Percentiles rank a stretch among this genome's conserved stretches.
These are phyloP conservation scores for Drosophila ohnishii DNA, from an alignment of 1,140 invertebrate genomes.

Conservation along the genomic window DNA sequence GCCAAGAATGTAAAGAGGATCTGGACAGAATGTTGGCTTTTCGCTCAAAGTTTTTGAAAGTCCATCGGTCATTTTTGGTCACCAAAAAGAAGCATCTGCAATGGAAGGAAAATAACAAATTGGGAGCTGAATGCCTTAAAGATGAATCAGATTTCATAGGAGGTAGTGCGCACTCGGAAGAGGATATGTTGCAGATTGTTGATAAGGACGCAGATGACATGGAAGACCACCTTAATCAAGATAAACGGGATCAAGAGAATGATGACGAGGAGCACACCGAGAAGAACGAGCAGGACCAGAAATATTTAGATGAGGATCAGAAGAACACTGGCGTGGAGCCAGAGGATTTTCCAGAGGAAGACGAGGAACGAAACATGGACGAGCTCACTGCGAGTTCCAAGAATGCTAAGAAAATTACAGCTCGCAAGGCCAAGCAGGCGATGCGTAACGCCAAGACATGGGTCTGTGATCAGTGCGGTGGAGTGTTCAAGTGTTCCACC, in stretches of 20 bases:
- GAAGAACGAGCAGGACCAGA: neutral
- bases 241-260: neutral
- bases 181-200: too few relatives aligned
- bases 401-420: neutral
- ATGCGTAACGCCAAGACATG: constrained; percentile 31
- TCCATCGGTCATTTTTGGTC: constrained; percentile 8
- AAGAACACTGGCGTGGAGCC: neutral
- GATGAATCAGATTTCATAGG: neutral
- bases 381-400: neutral
- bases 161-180: too few relatives aligned
- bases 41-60: constrained; percentile 41
- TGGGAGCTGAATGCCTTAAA: neutral
- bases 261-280: neutral
- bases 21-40: constrained; percentile 39
- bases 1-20: constrained; percentile 37
- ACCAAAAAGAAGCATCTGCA: constrained; percentile 36
- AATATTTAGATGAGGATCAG: neutral
- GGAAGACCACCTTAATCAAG: neutral
- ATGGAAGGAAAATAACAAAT: neutral
- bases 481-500: constrained; percentile 60
- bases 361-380: neutral
- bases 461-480: constrained; percentile 64
- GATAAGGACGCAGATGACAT: too few relatives aligned
- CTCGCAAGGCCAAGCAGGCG: neutral
- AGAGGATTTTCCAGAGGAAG: neutral